These are phyloP conservation scores for Hecatera dysodea DNA, from an alignment of 2,888 invertebrate genomes.

Conservation along the genomic window DNA sequence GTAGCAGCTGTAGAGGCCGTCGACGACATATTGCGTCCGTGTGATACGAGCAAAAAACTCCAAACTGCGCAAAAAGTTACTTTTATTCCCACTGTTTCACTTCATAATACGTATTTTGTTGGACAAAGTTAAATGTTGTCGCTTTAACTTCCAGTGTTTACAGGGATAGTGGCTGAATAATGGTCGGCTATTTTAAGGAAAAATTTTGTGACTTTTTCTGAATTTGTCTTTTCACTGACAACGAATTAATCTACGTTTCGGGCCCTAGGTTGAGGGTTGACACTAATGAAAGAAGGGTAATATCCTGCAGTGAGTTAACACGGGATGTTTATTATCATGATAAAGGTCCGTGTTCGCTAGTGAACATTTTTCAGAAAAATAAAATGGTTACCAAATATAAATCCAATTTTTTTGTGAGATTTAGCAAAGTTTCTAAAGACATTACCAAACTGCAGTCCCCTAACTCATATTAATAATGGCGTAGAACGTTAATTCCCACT, in stretches of 20 bases:
- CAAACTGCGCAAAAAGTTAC: constrained; percentile 58
- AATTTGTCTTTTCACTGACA: constrained; percentile 4
- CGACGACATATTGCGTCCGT: constrained; percentile 76
- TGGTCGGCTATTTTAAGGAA: constrained; percentile 17
- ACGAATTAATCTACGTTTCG: neutral
- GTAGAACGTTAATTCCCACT: constrained; percentile 54
- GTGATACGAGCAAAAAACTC: constrained; percentile 73
- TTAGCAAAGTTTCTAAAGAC: constrained; percentile 33
- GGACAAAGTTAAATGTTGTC: constrained; percentile 40
- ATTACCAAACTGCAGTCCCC: constrained; percentile 29
- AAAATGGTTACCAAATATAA: constrained; percentile 13
- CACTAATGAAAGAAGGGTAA: neutral
- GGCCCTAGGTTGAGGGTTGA: neutral
- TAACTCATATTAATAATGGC: constrained; percentile 50
- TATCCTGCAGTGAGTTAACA: neutral
- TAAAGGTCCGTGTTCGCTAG: neutral
- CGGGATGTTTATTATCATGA: neutral
- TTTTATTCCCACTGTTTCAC: constrained; percentile 57
- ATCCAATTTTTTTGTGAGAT: constrained; percentile 33
- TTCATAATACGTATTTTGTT: constrained; percentile 59
- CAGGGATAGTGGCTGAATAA: constrained; percentile 38
- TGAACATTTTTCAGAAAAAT: neutral
- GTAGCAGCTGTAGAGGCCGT: constrained; percentile 67
- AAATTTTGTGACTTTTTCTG: neutral
- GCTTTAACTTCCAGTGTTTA: constrained; percentile 44